Conservation (phyloP, 2,888 invertebrate species). For the Ischnura elegans region DNA sequence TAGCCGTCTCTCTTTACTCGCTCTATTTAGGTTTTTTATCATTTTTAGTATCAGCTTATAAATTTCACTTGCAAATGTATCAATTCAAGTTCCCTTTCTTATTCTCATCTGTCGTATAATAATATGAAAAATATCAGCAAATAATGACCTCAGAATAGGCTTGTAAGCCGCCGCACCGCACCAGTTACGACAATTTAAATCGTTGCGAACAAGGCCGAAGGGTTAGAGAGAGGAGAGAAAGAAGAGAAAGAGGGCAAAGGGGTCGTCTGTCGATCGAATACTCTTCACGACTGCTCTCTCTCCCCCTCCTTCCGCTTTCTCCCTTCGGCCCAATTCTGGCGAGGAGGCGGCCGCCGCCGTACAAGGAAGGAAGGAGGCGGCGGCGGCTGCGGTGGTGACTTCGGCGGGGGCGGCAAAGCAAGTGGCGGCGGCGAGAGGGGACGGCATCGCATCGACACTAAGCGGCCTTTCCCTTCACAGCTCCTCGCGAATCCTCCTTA, state of each 20-base stretch:
- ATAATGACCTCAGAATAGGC: no score
- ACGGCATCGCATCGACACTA: background rate
- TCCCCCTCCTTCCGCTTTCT: background rate
- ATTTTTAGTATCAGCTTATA: no score
- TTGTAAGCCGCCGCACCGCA: no score
- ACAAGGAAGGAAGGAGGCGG: background rate
- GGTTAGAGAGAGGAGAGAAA: no score
- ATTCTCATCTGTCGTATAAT: no score
- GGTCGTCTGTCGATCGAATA: background rate
- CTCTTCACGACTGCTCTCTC: background rate
- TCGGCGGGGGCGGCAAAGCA: background rate
- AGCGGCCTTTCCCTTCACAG: conserved; percentile 10
- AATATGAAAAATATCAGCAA: no score
- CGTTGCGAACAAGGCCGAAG: no score
- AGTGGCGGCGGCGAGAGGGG: background rate
- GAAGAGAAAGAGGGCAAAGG: background rate
- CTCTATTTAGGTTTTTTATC: no score
- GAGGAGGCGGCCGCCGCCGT: background rate
- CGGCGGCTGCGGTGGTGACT: background rate
- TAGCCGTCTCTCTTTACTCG: no score
- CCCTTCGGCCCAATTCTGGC: background rate
- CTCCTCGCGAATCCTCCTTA: background rate
- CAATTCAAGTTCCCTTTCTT: no score
- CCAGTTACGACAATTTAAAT: no score
- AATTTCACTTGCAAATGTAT: no score